Conservation (phyloP, 2,113 vertebrate species). For the Entomyzon cyanotis region DNA sequence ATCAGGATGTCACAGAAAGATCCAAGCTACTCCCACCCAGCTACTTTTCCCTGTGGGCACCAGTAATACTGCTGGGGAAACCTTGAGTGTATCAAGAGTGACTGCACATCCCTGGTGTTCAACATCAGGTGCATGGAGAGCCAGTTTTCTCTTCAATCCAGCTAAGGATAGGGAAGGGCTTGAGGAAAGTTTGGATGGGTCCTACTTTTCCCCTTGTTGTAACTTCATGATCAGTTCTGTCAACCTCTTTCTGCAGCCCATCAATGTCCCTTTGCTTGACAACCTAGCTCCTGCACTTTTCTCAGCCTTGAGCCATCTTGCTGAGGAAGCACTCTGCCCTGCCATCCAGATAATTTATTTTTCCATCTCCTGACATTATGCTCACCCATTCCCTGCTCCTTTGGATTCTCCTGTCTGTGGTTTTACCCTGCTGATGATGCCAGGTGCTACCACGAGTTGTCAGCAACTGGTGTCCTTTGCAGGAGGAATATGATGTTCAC, state of each 20-base stretch:
- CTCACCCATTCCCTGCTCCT: not conserved
- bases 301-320: not conserved
- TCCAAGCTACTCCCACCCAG: rapidly evolving
- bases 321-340: not conserved
- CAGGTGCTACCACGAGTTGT: rapidly evolving
- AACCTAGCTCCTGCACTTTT: not conserved
- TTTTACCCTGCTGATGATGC: not conserved
- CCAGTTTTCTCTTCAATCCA: not conserved
- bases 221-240: not conserved
- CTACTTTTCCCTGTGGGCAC: not conserved
- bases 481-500: not conserved
- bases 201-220: not conserved
- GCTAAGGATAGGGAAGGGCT: not conserved
- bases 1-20: not conserved
- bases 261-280: not conserved
- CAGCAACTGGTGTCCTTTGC: not conserved
- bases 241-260: not conserved
- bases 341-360: not conserved
- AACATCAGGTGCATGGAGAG: not conserved
- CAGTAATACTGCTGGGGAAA: not conserved
- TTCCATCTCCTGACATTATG: not conserved
- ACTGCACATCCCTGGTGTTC: not conserved
- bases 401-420: not conserved
- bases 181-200: not conserved
- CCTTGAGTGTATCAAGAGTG: not conserved